Conservation (phyloP, 2,113 vertebrate species). For the Stegastes partitus region DNA sequence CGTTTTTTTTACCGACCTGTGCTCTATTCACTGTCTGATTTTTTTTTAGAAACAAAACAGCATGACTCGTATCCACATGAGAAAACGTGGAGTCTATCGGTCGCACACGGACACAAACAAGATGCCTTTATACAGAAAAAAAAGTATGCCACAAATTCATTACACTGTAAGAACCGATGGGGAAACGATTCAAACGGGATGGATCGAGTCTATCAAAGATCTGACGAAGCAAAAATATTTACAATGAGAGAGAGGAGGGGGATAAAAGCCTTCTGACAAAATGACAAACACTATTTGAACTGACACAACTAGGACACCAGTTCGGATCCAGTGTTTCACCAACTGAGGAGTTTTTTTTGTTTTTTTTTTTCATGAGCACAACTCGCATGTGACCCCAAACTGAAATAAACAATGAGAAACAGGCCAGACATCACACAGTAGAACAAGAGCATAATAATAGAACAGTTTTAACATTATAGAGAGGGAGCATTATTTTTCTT, state of each 20-base stretch:
- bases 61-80: slow-evolving; percentile 44
- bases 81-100: slow-evolving; percentile 38
- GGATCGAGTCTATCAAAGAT: slow-evolving; percentile 37
- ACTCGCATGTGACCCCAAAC: slow-evolving; percentile 45
- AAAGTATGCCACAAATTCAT: slow-evolving; percentile 60
- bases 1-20: slow-evolving; percentile 45
- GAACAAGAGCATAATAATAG: slow-evolving; percentile 49
- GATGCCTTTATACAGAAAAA: slow-evolving; percentile 59
- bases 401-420: slow-evolving; percentile 49
- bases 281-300: slow-evolving; percentile 47
- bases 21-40: slow-evolving; percentile 30
- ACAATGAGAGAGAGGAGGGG: slow-evolving; percentile 34
- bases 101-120: slow-evolving; percentile 53
- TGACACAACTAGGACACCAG: slow-evolving; percentile 70
- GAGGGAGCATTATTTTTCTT: slow-evolving; percentile 13
- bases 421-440: slow-evolving; percentile 45
- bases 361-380: slow-evolving; percentile 39
- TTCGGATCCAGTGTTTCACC: slow-evolving; percentile 67
- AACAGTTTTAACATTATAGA: slow-evolving; percentile 39
- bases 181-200: slow-evolving; percentile 24
- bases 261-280: slow-evolving; percentile 33
- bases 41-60: slow-evolving; percentile 45
- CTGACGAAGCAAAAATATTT: slow-evolving; percentile 66
- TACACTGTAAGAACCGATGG: slow-evolving; percentile 54
- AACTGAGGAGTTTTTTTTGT: no score